These are phyloP conservation scores for Ailurus styani DNA, from an alignment of 2,113 vertebrate genomes.

Conservation along the genomic window DNA sequence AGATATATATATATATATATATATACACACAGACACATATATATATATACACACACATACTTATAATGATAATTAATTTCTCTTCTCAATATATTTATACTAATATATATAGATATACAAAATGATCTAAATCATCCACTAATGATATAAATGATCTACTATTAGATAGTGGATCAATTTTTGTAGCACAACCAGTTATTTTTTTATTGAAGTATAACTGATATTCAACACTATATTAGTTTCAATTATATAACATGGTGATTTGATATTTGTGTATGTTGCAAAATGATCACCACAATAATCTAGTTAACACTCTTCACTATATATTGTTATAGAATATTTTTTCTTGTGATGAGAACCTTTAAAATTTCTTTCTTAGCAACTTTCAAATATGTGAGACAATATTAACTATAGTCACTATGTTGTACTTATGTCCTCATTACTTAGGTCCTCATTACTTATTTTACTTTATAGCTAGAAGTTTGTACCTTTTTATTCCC, in stretches of 20 bases:
- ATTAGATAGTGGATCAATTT: constrained; percentile 31
- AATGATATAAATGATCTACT: neutral
- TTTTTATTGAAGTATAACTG: neutral
- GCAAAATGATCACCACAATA: neutral
- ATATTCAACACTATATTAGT: neutral
- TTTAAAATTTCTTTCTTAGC: neutral
- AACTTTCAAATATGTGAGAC: neutral
- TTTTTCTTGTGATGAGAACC: neutral
- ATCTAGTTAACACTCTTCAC: neutral
- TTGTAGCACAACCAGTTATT: neutral
- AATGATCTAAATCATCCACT: too few relatives aligned
- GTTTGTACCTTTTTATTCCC: neutral
- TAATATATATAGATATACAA: too few relatives aligned
- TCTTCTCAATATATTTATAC: neutral
- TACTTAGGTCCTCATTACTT: neutral
- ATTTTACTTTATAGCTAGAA: neutral
- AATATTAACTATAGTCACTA: neutral
- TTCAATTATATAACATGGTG: neutral
- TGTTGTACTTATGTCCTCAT: neutral
- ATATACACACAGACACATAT: neutral
- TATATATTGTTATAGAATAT: neutral
- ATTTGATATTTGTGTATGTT: neutral
- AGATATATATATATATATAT: constrained; percentile 23
- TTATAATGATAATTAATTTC: neutral
- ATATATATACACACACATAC: too few relatives aligned